These are phyloP conservation scores for Sitophilus oryzae DNA, from an alignment of 1,140 invertebrate species.

Conservation along the genomic window DNA sequence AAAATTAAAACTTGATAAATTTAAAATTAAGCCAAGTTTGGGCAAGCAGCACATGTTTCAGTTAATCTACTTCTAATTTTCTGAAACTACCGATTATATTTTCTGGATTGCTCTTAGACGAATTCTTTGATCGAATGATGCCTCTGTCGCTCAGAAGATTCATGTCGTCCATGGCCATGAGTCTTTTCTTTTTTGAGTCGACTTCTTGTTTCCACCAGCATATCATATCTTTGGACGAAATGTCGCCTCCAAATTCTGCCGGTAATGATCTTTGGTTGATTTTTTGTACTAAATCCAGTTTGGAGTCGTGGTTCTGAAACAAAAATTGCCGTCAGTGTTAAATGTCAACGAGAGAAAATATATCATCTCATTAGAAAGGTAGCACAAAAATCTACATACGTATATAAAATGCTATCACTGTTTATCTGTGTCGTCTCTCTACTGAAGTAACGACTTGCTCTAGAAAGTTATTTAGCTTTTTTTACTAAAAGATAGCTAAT, in stretches of 20 bases:
- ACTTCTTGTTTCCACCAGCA: constrained; percentile 63
- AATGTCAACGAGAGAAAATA: neutral
- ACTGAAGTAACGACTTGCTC: too few relatives aligned
- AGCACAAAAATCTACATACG: neutral
- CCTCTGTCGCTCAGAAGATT: constrained; percentile 49
- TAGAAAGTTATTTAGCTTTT: too few relatives aligned
- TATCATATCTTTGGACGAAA: constrained; percentile 70
- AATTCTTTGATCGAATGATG: constrained; percentile 63
- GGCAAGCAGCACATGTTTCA: too few relatives aligned
- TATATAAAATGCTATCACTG: neutral
- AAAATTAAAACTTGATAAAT: too few relatives aligned
- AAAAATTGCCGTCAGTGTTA: too few relatives aligned
- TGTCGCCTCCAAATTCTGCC: constrained; percentile 66
- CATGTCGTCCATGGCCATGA: constrained; percentile 59
- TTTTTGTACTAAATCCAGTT: constrained; percentile 56
- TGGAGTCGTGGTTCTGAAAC: constrained; percentile 56
- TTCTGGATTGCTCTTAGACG: constrained; percentile 49
- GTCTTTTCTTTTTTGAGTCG: constrained; percentile 48
- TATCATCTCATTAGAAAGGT: neutral
- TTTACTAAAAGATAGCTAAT: too few relatives aligned
- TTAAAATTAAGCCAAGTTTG: too few relatives aligned
- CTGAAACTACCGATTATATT: constrained; percentile 67
- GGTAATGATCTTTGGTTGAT: constrained; percentile 65
- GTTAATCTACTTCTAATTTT: constrained; percentile 71
- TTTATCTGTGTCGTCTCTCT: too few relatives aligned